phyloP scores from a whole-genome alignment of 53 echinoderm and acorn worm genomes.

The Paelopatides confundens region DNA sequence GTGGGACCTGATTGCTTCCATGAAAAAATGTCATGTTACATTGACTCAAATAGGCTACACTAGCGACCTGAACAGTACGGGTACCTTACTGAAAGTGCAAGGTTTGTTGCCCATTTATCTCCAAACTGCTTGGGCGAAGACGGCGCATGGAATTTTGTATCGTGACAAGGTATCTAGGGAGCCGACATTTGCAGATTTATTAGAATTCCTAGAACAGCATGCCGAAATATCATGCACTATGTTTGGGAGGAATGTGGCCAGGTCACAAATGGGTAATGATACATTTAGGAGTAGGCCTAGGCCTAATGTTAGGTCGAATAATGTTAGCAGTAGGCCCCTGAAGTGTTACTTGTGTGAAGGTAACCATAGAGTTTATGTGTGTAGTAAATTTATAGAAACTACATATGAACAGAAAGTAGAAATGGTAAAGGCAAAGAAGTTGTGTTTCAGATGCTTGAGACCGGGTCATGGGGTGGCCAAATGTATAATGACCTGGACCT shows the following conservation, averaged over 20 bases:
- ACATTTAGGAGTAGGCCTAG: no score
- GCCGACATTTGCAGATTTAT: conserved; percentile 41
- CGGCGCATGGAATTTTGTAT: background rate
- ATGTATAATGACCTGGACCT: conserved; percentile 38
- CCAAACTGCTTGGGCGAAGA: background rate
- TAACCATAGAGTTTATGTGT: conserved; percentile 30
- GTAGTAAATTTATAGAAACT: background rate
- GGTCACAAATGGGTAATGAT: no score
- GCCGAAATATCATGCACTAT: conserved; percentile 52
- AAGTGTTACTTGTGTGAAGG: conserved; percentile 48
- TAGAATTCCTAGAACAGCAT: background rate
- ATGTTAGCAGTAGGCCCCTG: conserved; percentile 23
- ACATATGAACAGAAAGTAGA: conserved; percentile 1
- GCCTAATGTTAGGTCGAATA: conserved; percentile 43
- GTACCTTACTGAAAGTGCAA: background rate
- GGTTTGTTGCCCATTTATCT: background rate
- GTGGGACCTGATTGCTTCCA: conserved; percentile 50
- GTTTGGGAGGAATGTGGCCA: conserved; percentile 42
- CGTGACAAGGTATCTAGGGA: background rate
- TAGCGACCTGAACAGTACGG: conserved; percentile 44
- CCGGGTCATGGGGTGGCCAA: conserved; percentile 15
- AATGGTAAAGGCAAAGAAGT: conserved; percentile 23
- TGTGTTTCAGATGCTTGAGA: conserved; percentile 54
- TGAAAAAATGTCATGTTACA: conserved; percentile 56
- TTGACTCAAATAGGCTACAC: conserved; percentile 47